A percentile compares a stretch with the other conserved stretches of the same genome.
Evolutionary conservation across 2,797 vertebrate genomes (phyloP).

Genomic region (Octomys mimax): DNA sequence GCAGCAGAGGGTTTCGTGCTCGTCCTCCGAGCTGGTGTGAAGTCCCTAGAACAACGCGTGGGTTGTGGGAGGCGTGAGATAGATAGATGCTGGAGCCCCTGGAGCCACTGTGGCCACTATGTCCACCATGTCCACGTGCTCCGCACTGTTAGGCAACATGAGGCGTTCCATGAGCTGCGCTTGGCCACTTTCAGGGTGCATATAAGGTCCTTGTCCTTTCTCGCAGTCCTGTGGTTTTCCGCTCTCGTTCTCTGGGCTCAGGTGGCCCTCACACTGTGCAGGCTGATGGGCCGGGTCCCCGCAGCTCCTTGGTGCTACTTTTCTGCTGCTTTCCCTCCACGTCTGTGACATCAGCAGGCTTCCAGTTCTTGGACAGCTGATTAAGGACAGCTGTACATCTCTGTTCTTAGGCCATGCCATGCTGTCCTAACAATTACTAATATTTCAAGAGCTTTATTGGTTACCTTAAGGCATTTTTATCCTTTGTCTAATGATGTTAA

Average conservation of each 20-base stretch:
- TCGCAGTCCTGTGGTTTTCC: not conserved
- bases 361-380: not conserved
- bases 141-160: not conserved
- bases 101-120: not conserved
- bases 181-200: not conserved
- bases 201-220: not conserved
- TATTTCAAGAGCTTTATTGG: not conserved
- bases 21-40: not conserved
- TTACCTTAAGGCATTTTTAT: conserved; percentile 21
- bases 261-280: not conserved
- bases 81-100: not conserved
- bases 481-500: not conserved
- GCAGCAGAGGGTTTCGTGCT: not conserved
- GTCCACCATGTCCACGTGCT: not conserved
- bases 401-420: not conserved
- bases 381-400: not conserved
- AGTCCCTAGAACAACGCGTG: not conserved
- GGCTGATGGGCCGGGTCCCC: not conserved
- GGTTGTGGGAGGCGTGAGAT: not conserved
- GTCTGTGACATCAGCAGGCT: not conserved
- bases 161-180: not conserved
- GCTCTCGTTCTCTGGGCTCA: not conserved
- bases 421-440: not conserved
- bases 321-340: not conserved
- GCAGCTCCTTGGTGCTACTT: not conserved